A percentile compares a stretch with the other conserved stretches of the same genome.
phyloP scores from a whole-genome alignment of 2,888 invertebrate genomes.

The Lydus trimaculatus region DNA sequence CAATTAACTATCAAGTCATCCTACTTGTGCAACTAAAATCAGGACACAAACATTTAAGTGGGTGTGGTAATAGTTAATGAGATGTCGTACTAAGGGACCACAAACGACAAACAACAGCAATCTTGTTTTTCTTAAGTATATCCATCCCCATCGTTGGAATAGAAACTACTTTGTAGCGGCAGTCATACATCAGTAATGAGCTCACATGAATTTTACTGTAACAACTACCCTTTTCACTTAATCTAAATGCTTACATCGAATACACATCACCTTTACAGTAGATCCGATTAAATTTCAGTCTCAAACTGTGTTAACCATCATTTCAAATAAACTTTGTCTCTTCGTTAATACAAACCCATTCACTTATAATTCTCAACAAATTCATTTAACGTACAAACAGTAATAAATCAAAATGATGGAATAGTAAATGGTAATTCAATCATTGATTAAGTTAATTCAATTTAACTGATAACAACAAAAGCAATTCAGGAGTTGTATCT shows the following conservation, averaged over 20 bases:
- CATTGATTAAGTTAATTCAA: not conserved
- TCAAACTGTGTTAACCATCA: not conserved
- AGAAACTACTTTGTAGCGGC: not conserved
- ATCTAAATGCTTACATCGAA: not conserved
- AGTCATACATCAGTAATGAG: not conserved
- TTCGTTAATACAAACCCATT: not conserved
- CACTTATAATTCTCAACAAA: not conserved
- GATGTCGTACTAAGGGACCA: not conserved
- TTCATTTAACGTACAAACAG: not conserved
- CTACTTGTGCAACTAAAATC: not conserved
- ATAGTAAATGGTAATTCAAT: too few relatives aligned
- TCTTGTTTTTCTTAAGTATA: not conserved
- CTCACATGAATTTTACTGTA: not conserved
- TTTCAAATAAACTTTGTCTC: not conserved
- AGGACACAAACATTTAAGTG: not conserved
- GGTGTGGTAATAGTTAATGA: constrained; percentile 8
- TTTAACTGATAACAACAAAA: too few relatives aligned
- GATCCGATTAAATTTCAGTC: not conserved
- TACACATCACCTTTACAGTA: not conserved
- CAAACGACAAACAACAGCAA: not conserved
- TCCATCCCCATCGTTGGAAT: not conserved
- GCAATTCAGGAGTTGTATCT: too few relatives aligned
- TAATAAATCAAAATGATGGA: not conserved
- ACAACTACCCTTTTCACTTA: not conserved
- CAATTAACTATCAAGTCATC: constrained; percentile 22